These are phyloP conservation scores for Spodoptera picta DNA, from an alignment of 2,888 invertebrate species.

Conservation along the genomic window DNA sequence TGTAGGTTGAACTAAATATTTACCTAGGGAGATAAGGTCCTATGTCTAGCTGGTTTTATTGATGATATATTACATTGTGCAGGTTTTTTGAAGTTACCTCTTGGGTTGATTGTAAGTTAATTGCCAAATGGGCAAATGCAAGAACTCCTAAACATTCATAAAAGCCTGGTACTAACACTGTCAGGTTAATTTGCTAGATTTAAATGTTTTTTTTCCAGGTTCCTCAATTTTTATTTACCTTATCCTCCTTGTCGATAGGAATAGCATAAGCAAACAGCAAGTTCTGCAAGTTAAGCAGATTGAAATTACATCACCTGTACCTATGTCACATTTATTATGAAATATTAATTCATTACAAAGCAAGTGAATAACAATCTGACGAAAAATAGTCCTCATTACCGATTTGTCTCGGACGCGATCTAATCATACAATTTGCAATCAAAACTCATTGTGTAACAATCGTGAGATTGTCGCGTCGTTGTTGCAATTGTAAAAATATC, in stretches of 20 bases:
- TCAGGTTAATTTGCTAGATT: too few relatives aligned
- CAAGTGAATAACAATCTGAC: constrained; percentile 29
- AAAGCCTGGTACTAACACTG: too few relatives aligned
- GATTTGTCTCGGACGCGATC: constrained; percentile 40
- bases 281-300: too few relatives aligned
- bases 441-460: constrained; percentile 30
- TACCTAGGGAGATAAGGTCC: constrained; percentile 35
- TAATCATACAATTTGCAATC: constrained; percentile 47
- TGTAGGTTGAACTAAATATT: constrained; percentile 50
- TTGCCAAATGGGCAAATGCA: too few relatives aligned
- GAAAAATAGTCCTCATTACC: constrained; percentile 43
- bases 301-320: too few relatives aligned
- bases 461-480: constrained; percentile 14
- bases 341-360: constrained; percentile 14
- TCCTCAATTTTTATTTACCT: too few relatives aligned
- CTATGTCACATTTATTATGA: constrained; percentile 2
- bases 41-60: constrained; percentile 29
- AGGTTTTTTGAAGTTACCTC: constrained; percentile 7
- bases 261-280: too few relatives aligned
- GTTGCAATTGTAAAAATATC: constrained; percentile 30
- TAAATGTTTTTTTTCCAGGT: too few relatives aligned
- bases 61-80: constrained; percentile 44
- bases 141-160: too few relatives aligned
- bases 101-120: constrained; percentile 14
- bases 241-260: too few relatives aligned